phyloP scores from a whole-genome alignment of 35 echinoderm and acorn worm genomes.

The Heliocidaris tuberculata region DNA sequence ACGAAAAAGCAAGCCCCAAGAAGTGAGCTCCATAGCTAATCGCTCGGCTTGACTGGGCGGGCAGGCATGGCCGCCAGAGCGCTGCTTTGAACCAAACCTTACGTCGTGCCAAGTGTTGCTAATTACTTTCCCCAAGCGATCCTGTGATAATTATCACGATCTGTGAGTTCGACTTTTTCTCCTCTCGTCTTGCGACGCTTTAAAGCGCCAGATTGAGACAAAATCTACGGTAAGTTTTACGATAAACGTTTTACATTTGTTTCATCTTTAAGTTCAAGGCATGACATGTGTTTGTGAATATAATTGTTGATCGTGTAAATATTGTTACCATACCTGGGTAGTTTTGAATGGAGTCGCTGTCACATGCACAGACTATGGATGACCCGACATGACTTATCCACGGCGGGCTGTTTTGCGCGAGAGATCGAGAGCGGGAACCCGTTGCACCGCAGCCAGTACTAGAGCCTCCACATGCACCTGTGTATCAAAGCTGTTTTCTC shows the following conservation, averaged over 20 bases:
- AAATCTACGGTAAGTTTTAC: not conserved
- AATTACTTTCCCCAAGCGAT: conserved; percentile 42
- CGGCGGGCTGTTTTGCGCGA: not conserved
- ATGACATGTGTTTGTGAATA: not conserved
- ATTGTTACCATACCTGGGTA: not conserved
- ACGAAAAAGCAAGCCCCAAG: not conserved
- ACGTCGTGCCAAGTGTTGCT: conserved; percentile 35
- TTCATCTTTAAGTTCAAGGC: not conserved
- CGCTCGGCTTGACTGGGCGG: conserved; percentile 38
- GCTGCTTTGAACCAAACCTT: conserved; percentile 21
- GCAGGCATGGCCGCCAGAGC: conserved; percentile 40
- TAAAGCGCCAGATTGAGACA: not conserved
- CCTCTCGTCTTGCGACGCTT: not conserved
- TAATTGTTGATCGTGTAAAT: conserved; percentile 4
- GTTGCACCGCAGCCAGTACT: too few species aligned
- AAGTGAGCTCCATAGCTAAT: not conserved
- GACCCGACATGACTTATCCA: not conserved
- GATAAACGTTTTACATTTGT: not conserved
- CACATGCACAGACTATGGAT: not conserved
- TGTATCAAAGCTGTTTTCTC: too few species aligned
- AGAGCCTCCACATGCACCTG: too few species aligned
- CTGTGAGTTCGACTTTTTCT: not conserved
- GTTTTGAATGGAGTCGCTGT: not conserved
- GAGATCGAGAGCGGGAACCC: too few species aligned
- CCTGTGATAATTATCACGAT: conserved; percentile 40